phyloP scores from a whole-genome alignment of 2,888 invertebrate genomes.

The Poecilobothrus nobilitatus region DNA sequence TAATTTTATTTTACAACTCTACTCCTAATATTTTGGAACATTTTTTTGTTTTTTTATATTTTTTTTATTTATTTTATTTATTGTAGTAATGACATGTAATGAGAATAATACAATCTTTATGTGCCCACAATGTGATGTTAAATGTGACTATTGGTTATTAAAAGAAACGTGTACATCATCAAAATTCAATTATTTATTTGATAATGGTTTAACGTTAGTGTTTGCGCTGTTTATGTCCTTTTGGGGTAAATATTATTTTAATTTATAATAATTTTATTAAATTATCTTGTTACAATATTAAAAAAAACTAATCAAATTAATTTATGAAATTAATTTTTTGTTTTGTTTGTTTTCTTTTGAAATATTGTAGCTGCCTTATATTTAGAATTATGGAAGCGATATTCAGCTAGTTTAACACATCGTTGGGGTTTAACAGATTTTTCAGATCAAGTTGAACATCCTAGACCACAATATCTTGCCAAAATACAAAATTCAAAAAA shows the following conservation, averaged over 20 bases:
- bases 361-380: slow-evolving; percentile 53
- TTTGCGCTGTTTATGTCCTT: slow-evolving; percentile 76
- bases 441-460: slow-evolving; percentile 64
- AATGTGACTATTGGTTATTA: slow-evolving; percentile 67
- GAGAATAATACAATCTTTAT: slow-evolving; percentile 52
- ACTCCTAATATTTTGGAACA: too few relatives aligned
- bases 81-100: slow-evolving; percentile 51
- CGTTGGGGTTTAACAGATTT: slow-evolving; percentile 74
- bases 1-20: too few relatives aligned
- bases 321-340: too few relatives aligned
- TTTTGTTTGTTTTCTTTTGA: slow-evolving; percentile 11
- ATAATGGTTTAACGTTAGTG: slow-evolving; percentile 68
- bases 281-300: too few relatives aligned
- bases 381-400: slow-evolving; percentile 76
- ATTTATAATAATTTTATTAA: background rate
- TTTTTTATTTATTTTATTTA: slow-evolving; percentile 17
- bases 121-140: slow-evolving; percentile 73
- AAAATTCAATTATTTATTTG: slow-evolving; percentile 67
- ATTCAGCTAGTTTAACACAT: slow-evolving; percentile 68
- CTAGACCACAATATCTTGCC: slow-evolving; percentile 65
- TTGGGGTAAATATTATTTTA: slow-evolving; percentile 49
- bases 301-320: too few relatives aligned
- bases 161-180: slow-evolving; percentile 63
- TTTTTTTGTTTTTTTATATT: too few relatives aligned
- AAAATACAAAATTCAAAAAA: slow-evolving; percentile 49